Evolutionary conservation across 2,888 invertebrate genomes (phyloP), one percentile per base, ranked within the genome.

Genomic region (Cataglyphis rosenhaueri): DNA sequence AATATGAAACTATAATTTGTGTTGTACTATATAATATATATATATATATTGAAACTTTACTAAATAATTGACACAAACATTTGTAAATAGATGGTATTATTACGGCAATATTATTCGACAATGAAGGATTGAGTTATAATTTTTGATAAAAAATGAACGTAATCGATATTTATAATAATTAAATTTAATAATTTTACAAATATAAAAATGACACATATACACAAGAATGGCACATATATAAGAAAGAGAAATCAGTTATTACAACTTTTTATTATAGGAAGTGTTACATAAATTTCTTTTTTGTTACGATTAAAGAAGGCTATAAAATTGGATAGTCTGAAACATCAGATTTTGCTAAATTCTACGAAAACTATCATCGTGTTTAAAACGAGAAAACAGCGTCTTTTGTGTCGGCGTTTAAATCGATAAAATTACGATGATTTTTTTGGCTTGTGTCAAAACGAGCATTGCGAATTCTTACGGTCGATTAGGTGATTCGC

Each of bases 381-480:
- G 29, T 61, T 59, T 59, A 81, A 82, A 78, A 86, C 29, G 70
- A 59, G 21, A 8, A n/a, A 71, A 32, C 32, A 78, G 65, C 62
- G 5, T 81, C 52, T 57, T 55, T 12, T 21, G n/a, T 25, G 29
- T 41, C 44, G 61, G 35, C 38, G 18, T 32, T 25, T 57, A 66
- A 84, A n/a, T 59, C 55, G 41, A 73, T 68, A 68, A 73, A 79
- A 71, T 35, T 35, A 48, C 52, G 44, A 10, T 59, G 35, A 79
- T 79, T 68, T n/a, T 35, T 48, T 35, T 59, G 3, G 38, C 15
- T 10, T 41, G 15, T 62, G 74, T 66, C 41, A 52, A 18, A 57
- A 55, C 38, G 62, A 82, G 44, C 68, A 18, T 62, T 59, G 5
- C 18, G 68, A 81, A 71, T 81, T 86, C 83, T 84, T 76, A 83